Conservation (phyloP, 1,140 invertebrate genomes). For the Neoseiulus cucumeris region DNA sequence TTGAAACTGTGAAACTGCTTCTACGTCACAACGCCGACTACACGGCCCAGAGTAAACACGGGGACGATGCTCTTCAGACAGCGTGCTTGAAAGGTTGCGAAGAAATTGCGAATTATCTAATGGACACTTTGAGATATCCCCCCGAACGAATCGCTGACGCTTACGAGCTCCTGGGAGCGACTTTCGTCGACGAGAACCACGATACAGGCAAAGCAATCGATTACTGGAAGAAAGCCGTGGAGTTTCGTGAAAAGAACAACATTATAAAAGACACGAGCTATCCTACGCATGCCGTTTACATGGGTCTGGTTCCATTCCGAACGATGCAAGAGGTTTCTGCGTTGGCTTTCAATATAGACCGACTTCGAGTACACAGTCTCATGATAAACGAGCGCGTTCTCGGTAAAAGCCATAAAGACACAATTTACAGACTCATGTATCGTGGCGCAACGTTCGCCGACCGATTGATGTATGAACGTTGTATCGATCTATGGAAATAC, state of each 20-base stretch:
- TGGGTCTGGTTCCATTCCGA: slow-evolving; percentile 45
- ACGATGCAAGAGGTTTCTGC: slow-evolving; percentile 45
- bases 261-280: slow-evolving; percentile 25
- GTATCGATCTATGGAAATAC: slow-evolving; percentile 62
- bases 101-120: slow-evolving; percentile 54
- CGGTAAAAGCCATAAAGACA: slow-evolving; percentile 58
- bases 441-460: slow-evolving; percentile 69
- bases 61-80: slow-evolving; percentile 72
- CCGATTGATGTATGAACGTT: slow-evolving; percentile 54
- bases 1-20: slow-evolving; percentile 62
- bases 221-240: slow-evolving; percentile 39
- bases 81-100: slow-evolving; percentile 69
- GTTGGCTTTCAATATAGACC: slow-evolving; percentile 50
- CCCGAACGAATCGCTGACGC: slow-evolving; percentile 51
- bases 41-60: slow-evolving; percentile 46
- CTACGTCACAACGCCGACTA: slow-evolving; percentile 58
- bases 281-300: slow-evolving; percentile 37
- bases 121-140: slow-evolving; percentile 39
- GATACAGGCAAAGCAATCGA: slow-evolving; percentile 35
- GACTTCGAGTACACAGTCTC: slow-evolving; percentile 56
- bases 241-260: slow-evolving; percentile 21
- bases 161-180: slow-evolving; percentile 59
- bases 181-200: slow-evolving; percentile 54
- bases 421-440: slow-evolving; percentile 50
- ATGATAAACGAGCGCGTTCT: slow-evolving; percentile 60